phyloP scores from a whole-genome alignment of 1,140 invertebrate genomes.

The Agrypnia vestita region DNA sequence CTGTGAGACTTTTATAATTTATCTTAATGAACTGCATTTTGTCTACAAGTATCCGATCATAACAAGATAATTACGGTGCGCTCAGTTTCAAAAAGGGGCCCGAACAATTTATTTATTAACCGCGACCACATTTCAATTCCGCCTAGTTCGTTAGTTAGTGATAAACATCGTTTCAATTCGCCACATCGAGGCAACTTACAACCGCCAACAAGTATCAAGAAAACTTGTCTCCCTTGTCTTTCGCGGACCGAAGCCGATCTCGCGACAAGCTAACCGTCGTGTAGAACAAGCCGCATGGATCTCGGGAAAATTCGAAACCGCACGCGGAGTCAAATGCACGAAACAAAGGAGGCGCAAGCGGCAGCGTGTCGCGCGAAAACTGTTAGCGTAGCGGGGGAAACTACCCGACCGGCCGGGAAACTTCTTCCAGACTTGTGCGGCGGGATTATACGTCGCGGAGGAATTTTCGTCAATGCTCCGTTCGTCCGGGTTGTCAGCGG shows the following conservation, averaged over 20 bases:
- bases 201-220: not conserved
- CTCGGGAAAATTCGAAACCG: not conserved
- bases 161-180: constrained; percentile 22
- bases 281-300: constrained; percentile 8
- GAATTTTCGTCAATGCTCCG: constrained; percentile 35
- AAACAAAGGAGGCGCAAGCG: constrained; percentile 26
- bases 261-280: not conserved
- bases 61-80: not conserved
- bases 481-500: constrained; percentile 25
- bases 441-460: constrained; percentile 25
- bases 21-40: too few species aligned
- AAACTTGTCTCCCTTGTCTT: not conserved
- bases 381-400: not conserved
- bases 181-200: not conserved
- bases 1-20: too few species aligned
- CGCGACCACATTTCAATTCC: not conserved
- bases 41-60: too few species aligned
- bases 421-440: not conserved
- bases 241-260: constrained; percentile 15
- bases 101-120: not conserved
- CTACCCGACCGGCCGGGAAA: constrained; percentile 15
- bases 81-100: not conserved
- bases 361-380: not conserved
- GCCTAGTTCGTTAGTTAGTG: not conserved
- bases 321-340: not conserved